Conservation (phyloP, 2,797 vertebrate species). For the Sphaeramia orbicularis region DNA sequence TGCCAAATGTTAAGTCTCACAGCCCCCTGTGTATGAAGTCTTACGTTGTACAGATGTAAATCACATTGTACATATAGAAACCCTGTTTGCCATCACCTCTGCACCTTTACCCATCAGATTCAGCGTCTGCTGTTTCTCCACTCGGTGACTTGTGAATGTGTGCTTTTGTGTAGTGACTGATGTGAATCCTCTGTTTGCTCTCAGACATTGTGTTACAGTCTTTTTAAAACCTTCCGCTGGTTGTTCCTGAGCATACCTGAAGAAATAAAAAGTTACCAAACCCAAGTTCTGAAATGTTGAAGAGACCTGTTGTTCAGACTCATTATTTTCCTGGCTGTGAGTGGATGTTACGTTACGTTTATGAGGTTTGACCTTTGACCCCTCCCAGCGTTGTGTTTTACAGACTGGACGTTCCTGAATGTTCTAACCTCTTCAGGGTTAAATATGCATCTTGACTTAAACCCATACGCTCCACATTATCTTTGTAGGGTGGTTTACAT, state of each 20-base stretch:
- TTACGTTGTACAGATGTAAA: not conserved
- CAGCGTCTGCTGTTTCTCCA: not conserved
- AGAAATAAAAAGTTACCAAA: constrained; percentile 47
- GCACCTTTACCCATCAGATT: not conserved
- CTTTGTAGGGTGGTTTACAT: constrained; percentile 3
- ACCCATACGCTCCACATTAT: constrained; percentile 7
- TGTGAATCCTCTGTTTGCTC: constrained; percentile 5
- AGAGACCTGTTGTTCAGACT: constrained; percentile 35
- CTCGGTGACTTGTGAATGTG: not conserved
- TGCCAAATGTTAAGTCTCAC: constrained; percentile 11
- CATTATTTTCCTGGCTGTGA: constrained; percentile 39
- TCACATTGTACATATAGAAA: not conserved
- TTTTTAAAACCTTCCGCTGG: constrained; percentile 20
- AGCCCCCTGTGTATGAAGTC: not conserved
- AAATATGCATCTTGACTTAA: not conserved
- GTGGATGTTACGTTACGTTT: constrained; percentile 23
- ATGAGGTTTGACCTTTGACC: constrained; percentile 34
- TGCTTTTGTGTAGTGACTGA: constrained; percentile 17
- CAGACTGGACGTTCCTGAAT: constrained; percentile 24
- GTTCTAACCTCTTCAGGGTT: constrained; percentile 6
- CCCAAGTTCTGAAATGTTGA: constrained; percentile 48
- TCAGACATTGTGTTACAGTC: constrained; percentile 15
- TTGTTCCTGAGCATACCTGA: constrained; percentile 37
- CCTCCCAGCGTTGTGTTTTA: constrained; percentile 17
- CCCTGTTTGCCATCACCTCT: not conserved